phyloP scores from a whole-genome alignment of 2,113 vertebrate species.

The Engystomops pustulosus region DNA sequence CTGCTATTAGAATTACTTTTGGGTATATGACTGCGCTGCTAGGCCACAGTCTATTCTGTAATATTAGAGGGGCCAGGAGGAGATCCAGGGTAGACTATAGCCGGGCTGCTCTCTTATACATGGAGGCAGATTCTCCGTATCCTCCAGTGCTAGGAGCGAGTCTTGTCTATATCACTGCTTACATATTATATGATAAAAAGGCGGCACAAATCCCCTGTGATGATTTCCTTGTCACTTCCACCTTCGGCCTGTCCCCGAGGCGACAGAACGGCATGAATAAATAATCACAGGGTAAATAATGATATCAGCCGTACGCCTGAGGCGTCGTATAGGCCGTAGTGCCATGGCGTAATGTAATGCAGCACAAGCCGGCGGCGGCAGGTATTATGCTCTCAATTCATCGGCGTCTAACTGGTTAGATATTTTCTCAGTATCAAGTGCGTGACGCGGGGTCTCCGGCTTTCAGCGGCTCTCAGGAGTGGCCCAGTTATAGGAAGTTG shows the following conservation, averaged over 20 bases:
- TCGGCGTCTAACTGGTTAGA: background rate
- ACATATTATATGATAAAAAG: no score
- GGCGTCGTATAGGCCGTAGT: background rate
- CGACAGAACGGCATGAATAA: background rate
- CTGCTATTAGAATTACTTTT: no score
- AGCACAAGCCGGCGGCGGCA: background rate
- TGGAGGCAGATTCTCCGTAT: no score
- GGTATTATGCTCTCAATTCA: conserved; percentile 15
- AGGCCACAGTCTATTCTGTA: no score
- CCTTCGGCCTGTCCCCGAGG: conserved; percentile 9
- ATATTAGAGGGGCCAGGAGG: no score
- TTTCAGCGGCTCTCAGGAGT: conserved; percentile 36
- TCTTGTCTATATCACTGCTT: no score
- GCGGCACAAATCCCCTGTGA: background rate
- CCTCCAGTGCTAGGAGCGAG: no score
- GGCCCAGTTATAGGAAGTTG: conserved; percentile 55
- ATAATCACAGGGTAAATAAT: conserved; percentile 16
- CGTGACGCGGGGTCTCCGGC: conserved; percentile 10
- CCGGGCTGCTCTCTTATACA: no score
- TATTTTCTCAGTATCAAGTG: conserved; percentile 49
- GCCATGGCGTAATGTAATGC: background rate
- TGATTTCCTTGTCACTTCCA: background rate
- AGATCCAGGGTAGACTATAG: no score
- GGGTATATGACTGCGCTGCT: no score
- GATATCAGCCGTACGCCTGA: background rate